phyloP scores from a whole-genome alignment of 2,888 invertebrate species.

The Candidula unifasciata region DNA sequence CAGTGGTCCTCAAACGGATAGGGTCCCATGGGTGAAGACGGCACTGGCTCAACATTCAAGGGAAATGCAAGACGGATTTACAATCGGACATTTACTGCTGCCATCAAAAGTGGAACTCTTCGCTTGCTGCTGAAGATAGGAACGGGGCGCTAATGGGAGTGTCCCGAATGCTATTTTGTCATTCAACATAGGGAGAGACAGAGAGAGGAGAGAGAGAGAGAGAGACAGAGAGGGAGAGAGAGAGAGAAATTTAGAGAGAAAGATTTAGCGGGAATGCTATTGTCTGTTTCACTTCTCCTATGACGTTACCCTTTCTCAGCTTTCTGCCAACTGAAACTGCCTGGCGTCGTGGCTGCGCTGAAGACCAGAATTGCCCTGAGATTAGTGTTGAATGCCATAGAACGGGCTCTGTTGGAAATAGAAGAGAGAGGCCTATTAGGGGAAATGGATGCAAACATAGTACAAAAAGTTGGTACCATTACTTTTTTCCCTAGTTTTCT shows the following conservation, averaged over 20 bases:
- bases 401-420: not conserved
- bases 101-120: too few relatives aligned
- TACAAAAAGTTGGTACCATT: not conserved
- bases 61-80: too few relatives aligned
- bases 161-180: too few relatives aligned
- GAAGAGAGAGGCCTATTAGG: constrained; percentile 26
- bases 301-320: not conserved
- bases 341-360: constrained; percentile 22
- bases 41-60: too few relatives aligned
- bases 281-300: not conserved
- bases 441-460: not conserved
- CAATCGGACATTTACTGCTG: too few relatives aligned
- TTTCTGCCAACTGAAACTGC: constrained; percentile 9
- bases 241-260: not conserved
- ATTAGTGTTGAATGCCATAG: constrained; percentile 31
- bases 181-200: not conserved
- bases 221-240: not conserved
- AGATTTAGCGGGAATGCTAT: not conserved
- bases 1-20: too few relatives aligned
- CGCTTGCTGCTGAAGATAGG: too few relatives aligned
- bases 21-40: too few relatives aligned
- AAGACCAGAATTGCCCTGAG: constrained; percentile 32
- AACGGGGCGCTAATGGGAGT: too few relatives aligned
- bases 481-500: not conserved
- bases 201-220: constrained; percentile 15